These are phyloP conservation scores for Pseudococcus viburni DNA, from an alignment of 2,888 invertebrate genomes.

Conservation along the genomic window DNA sequence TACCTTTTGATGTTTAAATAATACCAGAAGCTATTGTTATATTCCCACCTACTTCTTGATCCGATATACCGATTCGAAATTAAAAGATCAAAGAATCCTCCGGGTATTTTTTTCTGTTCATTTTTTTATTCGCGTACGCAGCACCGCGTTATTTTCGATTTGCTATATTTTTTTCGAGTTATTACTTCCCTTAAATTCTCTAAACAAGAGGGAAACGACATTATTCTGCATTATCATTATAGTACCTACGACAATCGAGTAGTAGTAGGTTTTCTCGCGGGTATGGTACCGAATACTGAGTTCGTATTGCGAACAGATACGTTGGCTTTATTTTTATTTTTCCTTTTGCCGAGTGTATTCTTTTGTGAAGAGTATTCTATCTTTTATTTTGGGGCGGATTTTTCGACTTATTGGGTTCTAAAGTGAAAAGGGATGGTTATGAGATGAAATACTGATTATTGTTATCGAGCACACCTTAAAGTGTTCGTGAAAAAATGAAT, in stretches of 20 bases:
- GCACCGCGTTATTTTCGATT: conserved; percentile 13
- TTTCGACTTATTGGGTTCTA: no score
- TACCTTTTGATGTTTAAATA: conserved; percentile 52
- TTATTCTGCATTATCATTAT: conserved; percentile 50
- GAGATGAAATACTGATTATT: no score
- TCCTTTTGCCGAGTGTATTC: background rate
- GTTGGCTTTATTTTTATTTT: background rate
- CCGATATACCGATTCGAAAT: conserved; percentile 52
- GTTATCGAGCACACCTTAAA: no score
- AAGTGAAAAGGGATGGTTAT: no score
- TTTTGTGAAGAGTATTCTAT: no score
- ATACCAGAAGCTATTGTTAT: conserved; percentile 60
- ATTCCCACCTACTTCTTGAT: conserved; percentile 58
- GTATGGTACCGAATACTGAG: background rate
- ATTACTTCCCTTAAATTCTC: conserved; percentile 53
- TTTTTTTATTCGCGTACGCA: background rate
- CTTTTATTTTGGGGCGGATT: no score
- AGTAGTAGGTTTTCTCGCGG: background rate
- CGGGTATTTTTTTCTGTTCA: background rate
- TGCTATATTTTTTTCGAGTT: conserved; percentile 54
- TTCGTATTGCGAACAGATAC: background rate
- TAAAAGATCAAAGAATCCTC: conserved; percentile 56
- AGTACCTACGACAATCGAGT: background rate
- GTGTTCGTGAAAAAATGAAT: no score
- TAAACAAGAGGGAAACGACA: conserved; percentile 59